A percentile compares a stretch with the other conserved stretches of the same genome.
Evolutionary conservation across 1,140 invertebrate species (phyloP).

Genomic region (Tetramorium parvispinum): DNA sequence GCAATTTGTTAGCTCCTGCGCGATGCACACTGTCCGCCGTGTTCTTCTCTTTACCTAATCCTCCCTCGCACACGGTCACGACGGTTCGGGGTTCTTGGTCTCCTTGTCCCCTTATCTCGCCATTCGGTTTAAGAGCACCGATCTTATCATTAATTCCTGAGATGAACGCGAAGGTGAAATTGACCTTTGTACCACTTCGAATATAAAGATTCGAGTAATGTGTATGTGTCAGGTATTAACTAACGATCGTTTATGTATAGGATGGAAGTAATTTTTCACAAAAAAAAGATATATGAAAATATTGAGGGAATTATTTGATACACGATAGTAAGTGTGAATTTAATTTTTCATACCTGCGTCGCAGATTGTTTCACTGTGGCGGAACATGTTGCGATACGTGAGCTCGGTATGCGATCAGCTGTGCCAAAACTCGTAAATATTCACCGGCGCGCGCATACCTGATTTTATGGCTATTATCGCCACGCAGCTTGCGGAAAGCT

Average conservation of each 20-base stretch:
- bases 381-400: background rate
- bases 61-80: background rate
- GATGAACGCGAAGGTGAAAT: slow-evolving; percentile 4
- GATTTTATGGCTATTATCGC: slow-evolving; percentile 29
- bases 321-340: background rate
- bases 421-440: slow-evolving; percentile 55
- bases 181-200: background rate
- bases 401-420: slow-evolving; percentile 34
- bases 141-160: slow-evolving; percentile 23
- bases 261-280: background rate
- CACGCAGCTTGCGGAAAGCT: slow-evolving; percentile 33
- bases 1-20: slow-evolving; percentile 45
- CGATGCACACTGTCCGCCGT: slow-evolving; percentile 12
- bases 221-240: background rate
- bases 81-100: background rate
- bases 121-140: background rate
- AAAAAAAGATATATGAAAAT: background rate
- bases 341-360: slow-evolving; percentile 17
- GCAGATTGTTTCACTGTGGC: slow-evolving; percentile 1
- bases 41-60: background rate
- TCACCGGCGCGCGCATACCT: slow-evolving; percentile 16
- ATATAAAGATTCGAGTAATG: background rate
- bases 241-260: background rate
- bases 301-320: background rate
- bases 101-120: background rate